A percentile compares a stretch with the other conserved stretches of the same genome.
Conservation (phyloP, 2,113 vertebrate species). For the Peromyscus polionotus region DNA sequence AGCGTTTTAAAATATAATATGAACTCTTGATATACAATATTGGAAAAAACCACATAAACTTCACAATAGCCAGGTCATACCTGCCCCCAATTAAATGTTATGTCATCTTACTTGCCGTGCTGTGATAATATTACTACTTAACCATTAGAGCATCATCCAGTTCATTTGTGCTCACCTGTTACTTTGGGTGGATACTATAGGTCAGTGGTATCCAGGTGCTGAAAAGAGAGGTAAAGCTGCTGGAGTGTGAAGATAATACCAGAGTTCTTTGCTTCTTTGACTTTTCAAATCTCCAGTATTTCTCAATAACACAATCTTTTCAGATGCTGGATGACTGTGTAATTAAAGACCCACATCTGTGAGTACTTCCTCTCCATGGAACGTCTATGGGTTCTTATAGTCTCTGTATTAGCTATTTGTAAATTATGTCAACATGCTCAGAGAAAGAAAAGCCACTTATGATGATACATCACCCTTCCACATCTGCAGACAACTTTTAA, state of each 20-base stretch:
- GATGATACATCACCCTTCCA: neutral
- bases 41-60: constrained; percentile 23
- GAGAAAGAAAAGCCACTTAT: neutral
- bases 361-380: neutral
- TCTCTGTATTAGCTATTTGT: constrained; percentile 20
- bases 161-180: constrained; percentile 21
- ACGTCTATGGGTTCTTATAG: neutral
- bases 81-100: neutral
- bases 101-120: neutral
- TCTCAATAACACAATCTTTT: neutral
- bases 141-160: neutral
- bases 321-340: neutral
- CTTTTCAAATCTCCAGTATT: neutral
- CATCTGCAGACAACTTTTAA: neutral
- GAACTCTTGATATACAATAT: neutral
- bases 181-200: neutral
- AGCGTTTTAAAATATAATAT: neutral
- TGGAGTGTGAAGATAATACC: neutral
- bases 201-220: neutral
- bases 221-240: neutral
- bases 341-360: neutral
- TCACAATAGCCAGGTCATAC: neutral
- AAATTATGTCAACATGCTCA: constrained; percentile 13
- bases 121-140: neutral
- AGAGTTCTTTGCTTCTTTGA: neutral